Evolutionary conservation across 2,888 invertebrate genomes (phyloP).

Genomic region (Girardia tigrina): DNA sequence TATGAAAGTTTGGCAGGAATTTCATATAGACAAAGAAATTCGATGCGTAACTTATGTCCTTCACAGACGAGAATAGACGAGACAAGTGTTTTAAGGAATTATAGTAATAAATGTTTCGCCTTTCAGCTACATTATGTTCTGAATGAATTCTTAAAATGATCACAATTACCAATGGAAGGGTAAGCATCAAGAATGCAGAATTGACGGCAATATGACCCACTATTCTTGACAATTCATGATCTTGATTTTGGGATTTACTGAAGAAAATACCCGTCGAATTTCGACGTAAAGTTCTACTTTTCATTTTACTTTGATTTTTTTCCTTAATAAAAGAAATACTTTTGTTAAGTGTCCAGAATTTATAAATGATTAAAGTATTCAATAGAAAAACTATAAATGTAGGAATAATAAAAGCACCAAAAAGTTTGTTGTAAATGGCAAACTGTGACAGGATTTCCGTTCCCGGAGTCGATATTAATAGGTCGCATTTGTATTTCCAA

Average conservation of each 20-base stretch:
- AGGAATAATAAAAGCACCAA: slow-evolving; percentile 34
- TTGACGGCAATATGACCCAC: slow-evolving; percentile 36
- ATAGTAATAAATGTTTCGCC: not conserved
- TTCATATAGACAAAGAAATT: slow-evolving; percentile 37
- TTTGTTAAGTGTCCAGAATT: slow-evolving; percentile 14
- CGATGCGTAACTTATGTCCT: slow-evolving; percentile 34
- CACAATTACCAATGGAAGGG: slow-evolving; percentile 33
- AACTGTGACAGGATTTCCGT: not conserved
- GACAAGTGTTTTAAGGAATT: slow-evolving; percentile 33
- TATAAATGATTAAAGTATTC: slow-evolving; percentile 27
- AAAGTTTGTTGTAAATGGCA: slow-evolving; percentile 26
- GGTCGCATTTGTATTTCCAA: slow-evolving; percentile 25
- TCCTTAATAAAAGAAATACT: not conserved
- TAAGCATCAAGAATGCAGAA: slow-evolving; percentile 32
- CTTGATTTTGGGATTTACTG: not conserved
- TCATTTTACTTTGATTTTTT: not conserved
- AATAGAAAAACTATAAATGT: slow-evolving; percentile 26
- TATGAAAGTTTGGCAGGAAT: slow-evolving; percentile 32
- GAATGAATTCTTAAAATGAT: slow-evolving; percentile 31
- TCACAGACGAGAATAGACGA: slow-evolving; percentile 36
- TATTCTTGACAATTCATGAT: slow-evolving; percentile 25
- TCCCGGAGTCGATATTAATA: not conserved
- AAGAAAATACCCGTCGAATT: not conserved
- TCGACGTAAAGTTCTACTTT: not conserved
- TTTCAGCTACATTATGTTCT: not conserved